phyloP scores from a whole-genome alignment of 2,888 invertebrate species.

The Entomobrya proxima region DNA sequence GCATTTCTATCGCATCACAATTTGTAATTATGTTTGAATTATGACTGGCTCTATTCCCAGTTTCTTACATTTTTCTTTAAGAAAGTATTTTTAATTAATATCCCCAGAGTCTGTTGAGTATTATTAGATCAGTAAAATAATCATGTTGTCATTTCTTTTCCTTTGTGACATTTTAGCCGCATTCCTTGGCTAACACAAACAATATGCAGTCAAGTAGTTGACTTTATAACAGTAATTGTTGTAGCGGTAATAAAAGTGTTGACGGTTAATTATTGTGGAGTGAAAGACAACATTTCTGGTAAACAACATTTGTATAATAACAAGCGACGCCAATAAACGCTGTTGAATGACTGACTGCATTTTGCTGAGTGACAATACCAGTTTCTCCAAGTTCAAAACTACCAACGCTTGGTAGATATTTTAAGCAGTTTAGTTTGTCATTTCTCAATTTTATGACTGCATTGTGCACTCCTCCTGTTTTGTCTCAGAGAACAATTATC shows the following conservation, averaged over 20 bases:
- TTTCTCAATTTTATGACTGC: conserved; percentile 40
- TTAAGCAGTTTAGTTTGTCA: conserved; percentile 31
- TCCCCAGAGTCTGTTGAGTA: neutral
- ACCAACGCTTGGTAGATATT: neutral
- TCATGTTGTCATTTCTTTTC: conserved; percentile 29
- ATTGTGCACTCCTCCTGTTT: conserved; percentile 27
- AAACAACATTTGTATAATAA: neutral
- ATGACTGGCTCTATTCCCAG: neutral
- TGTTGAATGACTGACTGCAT: too few species aligned
- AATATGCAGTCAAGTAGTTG: neutral
- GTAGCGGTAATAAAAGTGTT: conserved; percentile 36
- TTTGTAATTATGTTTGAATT: conserved; percentile 44
- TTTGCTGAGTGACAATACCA: conserved; percentile 6
- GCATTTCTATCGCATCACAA: conserved; percentile 44
- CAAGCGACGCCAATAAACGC: neutral
- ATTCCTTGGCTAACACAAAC: neutral
- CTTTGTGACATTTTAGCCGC: conserved; percentile 28
- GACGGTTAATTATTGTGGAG: conserved; percentile 44
- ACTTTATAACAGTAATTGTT: conserved; percentile 5
- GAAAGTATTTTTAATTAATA: conserved; percentile 25
- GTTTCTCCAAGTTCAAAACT: neutral
- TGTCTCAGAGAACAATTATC: conserved; percentile 35
- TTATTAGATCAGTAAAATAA: conserved; percentile 34
- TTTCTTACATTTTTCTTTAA: conserved; percentile 22
- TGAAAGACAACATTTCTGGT: conserved; percentile 6